Conservation (phyloP, 2,888 invertebrate genomes). For the Dascillus cervinus region DNA sequence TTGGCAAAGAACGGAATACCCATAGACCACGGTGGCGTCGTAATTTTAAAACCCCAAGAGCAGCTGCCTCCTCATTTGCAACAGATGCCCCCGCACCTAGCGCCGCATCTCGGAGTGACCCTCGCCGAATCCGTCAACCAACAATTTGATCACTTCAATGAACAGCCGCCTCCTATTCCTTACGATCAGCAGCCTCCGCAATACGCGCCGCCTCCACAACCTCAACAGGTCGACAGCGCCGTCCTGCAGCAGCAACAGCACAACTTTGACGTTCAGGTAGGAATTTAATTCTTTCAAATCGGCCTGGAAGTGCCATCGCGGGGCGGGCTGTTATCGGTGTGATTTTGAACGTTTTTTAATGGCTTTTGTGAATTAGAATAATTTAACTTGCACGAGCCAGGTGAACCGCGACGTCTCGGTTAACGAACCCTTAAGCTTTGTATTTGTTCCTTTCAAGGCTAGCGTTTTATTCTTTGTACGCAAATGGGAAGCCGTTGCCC, state of each 20-base stretch:
- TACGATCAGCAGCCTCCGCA: slow-evolving; percentile 25
- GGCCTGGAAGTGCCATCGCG: no score
- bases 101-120: slow-evolving; percentile 42
- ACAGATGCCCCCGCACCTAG: slow-evolving; percentile 43
- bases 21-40: slow-evolving; percentile 43
- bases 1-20: slow-evolving; percentile 49
- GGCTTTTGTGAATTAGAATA: no score
- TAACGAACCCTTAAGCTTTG: no score
- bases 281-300: no score
- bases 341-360: no score
- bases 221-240: slow-evolving; percentile 40
- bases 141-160: slow-evolving; percentile 40
- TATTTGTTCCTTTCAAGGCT: no score
- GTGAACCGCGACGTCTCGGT: no score
- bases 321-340: no score
- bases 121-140: slow-evolving; percentile 42
- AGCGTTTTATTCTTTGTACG: no score
- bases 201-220: slow-evolving; percentile 36
- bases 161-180: slow-evolving; percentile 21
- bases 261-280: slow-evolving; percentile 74
- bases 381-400: no score
- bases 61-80: slow-evolving; percentile 43
- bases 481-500: no score
- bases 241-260: slow-evolving; percentile 54
- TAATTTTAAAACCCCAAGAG: slow-evolving; percentile 48